Base-by-base conservation (phyloP, 2,113 vertebrate species). In the Hippolais icterina region DNA sequence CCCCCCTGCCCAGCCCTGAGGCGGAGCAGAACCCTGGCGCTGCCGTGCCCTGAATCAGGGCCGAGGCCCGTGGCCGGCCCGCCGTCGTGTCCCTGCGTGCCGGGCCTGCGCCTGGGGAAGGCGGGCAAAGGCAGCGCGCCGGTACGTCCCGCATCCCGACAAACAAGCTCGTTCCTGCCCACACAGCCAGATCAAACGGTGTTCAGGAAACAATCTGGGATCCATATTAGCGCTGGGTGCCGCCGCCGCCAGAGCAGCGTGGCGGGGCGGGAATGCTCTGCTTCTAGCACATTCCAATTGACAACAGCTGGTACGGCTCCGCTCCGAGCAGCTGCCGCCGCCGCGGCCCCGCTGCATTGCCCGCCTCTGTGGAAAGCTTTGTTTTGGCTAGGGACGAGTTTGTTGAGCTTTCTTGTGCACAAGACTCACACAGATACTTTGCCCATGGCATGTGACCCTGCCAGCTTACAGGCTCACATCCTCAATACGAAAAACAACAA, bases 281-380 rank as follows among this genome's bases (percentile, higher is more conserved):
- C 52, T 94, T 94, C 85, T n/a, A 92, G 92, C 60, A 88, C 72
- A 88, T 94, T 96, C 90, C 88, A 60, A 91, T 74, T 93, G 85
- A 60, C 94, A 96, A 89, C 92, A 94, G 83, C 88, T 96, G 94
- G 83, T 59, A 56, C 1, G 0, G 54, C 71, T 97, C 87, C 0
- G 1, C 47, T 90, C 22, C 0, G 0, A 83, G 86, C 90, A 83
- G 93, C 83, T 86, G 93, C 82, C 78, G 91, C 39, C 0, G 0
- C 41, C 10, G 1, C 0, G 0, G 61, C 66, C 87, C 78, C 22
- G 4, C 53, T 61, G 68, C 63, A 80, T 19, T 0, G 52, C 71
- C 56, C 24, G 24, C 70, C 87, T 88, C 44, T 68, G 60, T 53
- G 60, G 60, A 94, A 92, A 88, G 88, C 80, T 94, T 95, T 94